Base-by-base conservation (phyloP, 2,888 invertebrate genomes). In the Peribatodes rhomboidaria region DNA sequence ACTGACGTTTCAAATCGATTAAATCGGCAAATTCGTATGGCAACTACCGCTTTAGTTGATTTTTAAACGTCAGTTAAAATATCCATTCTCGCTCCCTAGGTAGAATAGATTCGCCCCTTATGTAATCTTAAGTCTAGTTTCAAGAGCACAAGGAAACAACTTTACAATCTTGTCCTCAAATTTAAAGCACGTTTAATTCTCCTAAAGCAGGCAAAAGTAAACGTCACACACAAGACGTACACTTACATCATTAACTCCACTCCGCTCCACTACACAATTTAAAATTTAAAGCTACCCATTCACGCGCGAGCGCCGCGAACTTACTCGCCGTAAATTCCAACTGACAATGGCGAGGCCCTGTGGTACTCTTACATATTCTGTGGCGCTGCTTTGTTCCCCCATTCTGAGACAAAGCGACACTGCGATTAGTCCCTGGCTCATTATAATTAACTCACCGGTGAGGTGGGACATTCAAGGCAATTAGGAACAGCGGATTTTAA, bases 321-420 rank as follows among this genome's bases (percentile, higher is more conserved):
- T 59, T 56, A 49, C 66, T 60, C 41, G 61, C 41, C 46, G 69
- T 68, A 69, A 68, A 69, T 72, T 52, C 42, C 16, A 37, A 37
- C 33, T 37, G 52, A 65, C 65, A 65, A 65, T 54, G 60, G 58
- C 61, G 54, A n/a, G 60, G 61, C 54, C 37, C 59, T 31, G 44
- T 6, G 1, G 33, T 35, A 44, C 55, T 55, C n/a, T 44, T 33
- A 20, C 55, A 0, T 35, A 55, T 44, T 44, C 55, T 55, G 44
- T 44, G 55, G 35, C 58, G 52, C 56, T 85, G 86, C 87, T 86
- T 84, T 88, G 89, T 88, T 87, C 88, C 83, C 83, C 83, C 87
- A 85, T 80, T 50, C 82, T 83, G 76, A 84, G 83, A 89, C 88
- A 89, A 88, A 87, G 88, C 83, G 78, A 80, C 82, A 62, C 80